Conservation (phyloP, 2,888 invertebrate species). For the Apeira syringaria region DNA sequence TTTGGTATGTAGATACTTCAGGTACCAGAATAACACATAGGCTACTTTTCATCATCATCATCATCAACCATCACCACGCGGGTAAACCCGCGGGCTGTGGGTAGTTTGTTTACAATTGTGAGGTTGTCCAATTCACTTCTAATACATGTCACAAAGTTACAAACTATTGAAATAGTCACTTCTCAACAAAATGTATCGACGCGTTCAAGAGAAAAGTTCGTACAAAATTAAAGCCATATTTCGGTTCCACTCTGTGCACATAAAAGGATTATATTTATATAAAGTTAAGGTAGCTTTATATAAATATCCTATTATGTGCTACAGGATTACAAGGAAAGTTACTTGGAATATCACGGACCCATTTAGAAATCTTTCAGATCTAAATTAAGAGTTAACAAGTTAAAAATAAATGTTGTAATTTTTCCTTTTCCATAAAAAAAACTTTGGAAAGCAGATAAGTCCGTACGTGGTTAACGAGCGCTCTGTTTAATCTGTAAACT, state of each 20-base stretch:
- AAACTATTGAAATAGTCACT: constrained; percentile 10
- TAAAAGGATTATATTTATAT: constrained; percentile 12
- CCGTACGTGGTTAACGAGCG: no score
- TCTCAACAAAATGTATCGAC: constrained; percentile 6
- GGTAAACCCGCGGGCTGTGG: no score
- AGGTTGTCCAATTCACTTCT: no score
- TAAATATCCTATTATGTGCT: constrained; percentile 3
- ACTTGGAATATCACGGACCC: constrained; percentile 13
- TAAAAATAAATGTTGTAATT: not conserved
- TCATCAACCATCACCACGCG: no score
- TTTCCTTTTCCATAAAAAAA: no score
- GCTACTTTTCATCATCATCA: no score
- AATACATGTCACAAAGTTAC: not conserved
- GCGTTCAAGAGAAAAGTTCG: constrained; percentile 16
- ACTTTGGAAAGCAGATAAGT: no score
- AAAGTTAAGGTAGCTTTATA: no score
- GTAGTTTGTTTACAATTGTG: no score
- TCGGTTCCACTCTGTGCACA: constrained; percentile 6
- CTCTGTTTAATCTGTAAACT: no score
- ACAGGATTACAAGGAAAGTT: constrained; percentile 22
- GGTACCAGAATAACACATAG: no score
- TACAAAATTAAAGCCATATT: constrained; percentile 15
- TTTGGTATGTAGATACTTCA: no score
- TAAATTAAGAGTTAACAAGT: not conserved
- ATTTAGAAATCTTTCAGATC: constrained; percentile 5